Base-by-base conservation (phyloP, 2,888 invertebrate species). In the Gastrophysa polygoni region DNA sequence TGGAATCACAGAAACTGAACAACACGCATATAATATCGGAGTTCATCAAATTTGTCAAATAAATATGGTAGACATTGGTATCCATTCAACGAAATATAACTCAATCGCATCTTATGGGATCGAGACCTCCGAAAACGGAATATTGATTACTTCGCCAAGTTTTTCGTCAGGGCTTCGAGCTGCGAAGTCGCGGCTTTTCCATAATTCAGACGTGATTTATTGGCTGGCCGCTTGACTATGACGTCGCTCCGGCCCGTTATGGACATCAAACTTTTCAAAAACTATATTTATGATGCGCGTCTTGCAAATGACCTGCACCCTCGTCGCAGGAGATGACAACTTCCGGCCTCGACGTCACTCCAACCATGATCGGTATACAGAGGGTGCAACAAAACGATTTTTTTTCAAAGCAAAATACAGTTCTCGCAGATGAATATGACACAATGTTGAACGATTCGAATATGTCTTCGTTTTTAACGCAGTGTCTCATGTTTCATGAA, bases 191-290 rank as follows among this genome's bases (percentile, higher is more conserved):
- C 50, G 48, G 61, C 58, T 59, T 56, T 56, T 58, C 58, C 57
- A 32, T 48, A 55, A 63, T 52, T 55, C 61, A 20, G 49, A 61
- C 51, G 61, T 71, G 72, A 72, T 72, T 72, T 71, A 72, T 72
- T 69, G 68, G 68, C 61, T 67, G 63, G 64, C 68, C 73, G 75
- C 75, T 74, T 74, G 76, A 75, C 73, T 75, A 69, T 72, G 76
- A 75, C 76, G 73, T 73, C 72, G 70, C 72, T 72, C 72, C 70
- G 72, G 72, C 38, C 38, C 73, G 72, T 75, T 74, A 73, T 73
- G 73, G 77, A 71, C 73, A 70, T 73, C 73, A 73, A 74, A 75
- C 69, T 72, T 59, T 71, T 71, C 69, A 73, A 74, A 75, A 74
- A 73, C 69, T 68, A 71, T n/a, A n/a, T 73, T 74, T 72, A 71